Evolutionary conservation across 2,888 invertebrate species (phyloP), one percentile per base, ranked within the genome.

Genomic region (Meteorus cinctellus): DNA sequence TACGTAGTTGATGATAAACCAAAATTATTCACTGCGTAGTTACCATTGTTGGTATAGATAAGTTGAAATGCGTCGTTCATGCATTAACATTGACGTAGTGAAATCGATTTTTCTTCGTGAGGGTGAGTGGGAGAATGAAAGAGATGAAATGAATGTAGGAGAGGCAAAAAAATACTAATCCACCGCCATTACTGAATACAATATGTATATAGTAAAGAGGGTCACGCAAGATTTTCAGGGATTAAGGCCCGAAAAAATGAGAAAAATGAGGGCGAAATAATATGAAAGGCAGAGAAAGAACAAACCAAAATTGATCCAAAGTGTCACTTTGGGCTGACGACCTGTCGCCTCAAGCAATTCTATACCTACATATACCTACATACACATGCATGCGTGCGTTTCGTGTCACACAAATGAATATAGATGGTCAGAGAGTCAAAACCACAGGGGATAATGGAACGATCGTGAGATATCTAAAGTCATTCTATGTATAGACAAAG

Each of bases 351-450:
- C 55, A 19, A 55, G 55, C 55, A 19, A 8, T 55, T 55, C 4
- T 48, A 48, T 48, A 45, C 4, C 4, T 48, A 48, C n/a, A 48
- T 16, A 48, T 16, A 48, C 16, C 16, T 48, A 48, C n/a, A 48
- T 48, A n/a, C n/a, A 55, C 19, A 55, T 24, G 19, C 24, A 19
- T 19, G 55, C 63, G 63, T 31, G 63, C 63, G 63, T 63, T 63
- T 34, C 63, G 31, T 34, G 63, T 34, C 31, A 63, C 34, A 63
- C 63, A 34, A 34, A 63, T 63, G 63, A 19, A 63, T 63, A 63
- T 63, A 63, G 63, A 63, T 63, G 55, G 19, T 55, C 19, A 31
- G 63, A 63, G 16, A 31, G 31, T 63, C 8, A 31, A 63, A 77
- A 51, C 75, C 55, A 19, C 55, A n/a, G 19, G 55, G 55, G 55